Evolutionary conservation across 2,797 vertebrate species (phyloP).

Genomic region (Gallinago nigripennis): DNA sequence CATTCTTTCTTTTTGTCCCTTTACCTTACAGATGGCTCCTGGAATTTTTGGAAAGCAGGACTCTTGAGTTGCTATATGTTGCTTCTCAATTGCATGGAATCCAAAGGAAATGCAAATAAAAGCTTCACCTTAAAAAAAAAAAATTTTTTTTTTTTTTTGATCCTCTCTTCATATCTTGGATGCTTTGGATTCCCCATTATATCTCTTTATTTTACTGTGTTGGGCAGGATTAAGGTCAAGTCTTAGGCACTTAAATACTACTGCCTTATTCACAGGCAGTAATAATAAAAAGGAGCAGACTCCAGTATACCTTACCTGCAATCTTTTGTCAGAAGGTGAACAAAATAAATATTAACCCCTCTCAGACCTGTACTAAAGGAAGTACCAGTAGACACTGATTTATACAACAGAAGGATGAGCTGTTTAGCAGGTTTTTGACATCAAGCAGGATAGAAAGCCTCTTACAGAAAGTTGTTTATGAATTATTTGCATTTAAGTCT

Average conservation of each 20-base stretch:
- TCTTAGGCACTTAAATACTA: neutral
- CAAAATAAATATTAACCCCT: neutral
- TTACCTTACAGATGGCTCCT: neutral
- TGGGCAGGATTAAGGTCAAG: neutral
- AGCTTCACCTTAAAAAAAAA: neutral
- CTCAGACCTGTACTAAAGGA: neutral
- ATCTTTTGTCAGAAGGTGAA: neutral
- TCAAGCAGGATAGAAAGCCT: neutral
- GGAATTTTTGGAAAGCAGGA: neutral
- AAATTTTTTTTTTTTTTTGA: neutral
- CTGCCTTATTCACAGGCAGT: neutral
- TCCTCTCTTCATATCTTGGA: neutral
- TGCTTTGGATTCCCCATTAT: neutral
- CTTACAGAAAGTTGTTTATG: neutral
- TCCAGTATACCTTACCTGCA: neutral
- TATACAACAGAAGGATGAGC: neutral
- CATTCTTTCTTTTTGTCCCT: neutral
- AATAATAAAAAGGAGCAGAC: neutral
- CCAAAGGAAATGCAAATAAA: neutral
- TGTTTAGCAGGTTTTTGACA: neutral
- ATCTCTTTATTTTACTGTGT: neutral
- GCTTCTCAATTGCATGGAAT: neutral
- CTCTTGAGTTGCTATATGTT: neutral
- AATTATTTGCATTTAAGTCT: neutral
- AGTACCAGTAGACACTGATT: neutral